phyloP scores from a whole-genome alignment of 1,140 invertebrate species.

The Acyrthosiphon pisum region DNA sequence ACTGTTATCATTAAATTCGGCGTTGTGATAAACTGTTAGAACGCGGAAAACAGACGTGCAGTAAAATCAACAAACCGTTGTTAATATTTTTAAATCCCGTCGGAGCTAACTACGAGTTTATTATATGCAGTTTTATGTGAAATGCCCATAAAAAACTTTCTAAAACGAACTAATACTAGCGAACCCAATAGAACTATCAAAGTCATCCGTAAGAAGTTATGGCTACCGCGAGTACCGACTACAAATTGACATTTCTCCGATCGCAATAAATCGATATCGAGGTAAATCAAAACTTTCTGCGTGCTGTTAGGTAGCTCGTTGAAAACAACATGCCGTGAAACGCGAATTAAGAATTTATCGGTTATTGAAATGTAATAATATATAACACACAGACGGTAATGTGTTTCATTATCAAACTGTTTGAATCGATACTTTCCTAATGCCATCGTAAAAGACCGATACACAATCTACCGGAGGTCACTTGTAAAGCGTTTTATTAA shows the following conservation, averaged over 20 bases:
- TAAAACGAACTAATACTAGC: constrained; percentile 20
- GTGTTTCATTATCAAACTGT: neutral
- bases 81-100: constrained; percentile 1
- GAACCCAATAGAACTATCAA: neutral
- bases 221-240: neutral
- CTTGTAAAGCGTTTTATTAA: neutral
- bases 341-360: constrained; percentile 5
- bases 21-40: neutral
- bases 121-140: constrained; percentile 23
- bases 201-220: neutral
- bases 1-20: neutral
- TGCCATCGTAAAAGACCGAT: neutral
- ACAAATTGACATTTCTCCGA: neutral
- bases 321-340: neutral
- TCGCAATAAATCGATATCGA: neutral
- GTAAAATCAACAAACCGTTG: constrained; percentile 16
- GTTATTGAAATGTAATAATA: neutral
- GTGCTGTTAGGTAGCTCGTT: neutral
- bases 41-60: neutral
- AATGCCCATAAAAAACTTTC: constrained; percentile 46
- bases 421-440: neutral
- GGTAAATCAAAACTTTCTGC: neutral
- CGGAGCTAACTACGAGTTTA: neutral
- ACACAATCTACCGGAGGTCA: constrained; percentile 1
- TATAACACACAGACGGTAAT: neutral